Evolutionary conservation across 2,888 invertebrate species (phyloP), one percentile per base, ranked within the genome.

Genomic region (Drosophila fulvimacula): DNA sequence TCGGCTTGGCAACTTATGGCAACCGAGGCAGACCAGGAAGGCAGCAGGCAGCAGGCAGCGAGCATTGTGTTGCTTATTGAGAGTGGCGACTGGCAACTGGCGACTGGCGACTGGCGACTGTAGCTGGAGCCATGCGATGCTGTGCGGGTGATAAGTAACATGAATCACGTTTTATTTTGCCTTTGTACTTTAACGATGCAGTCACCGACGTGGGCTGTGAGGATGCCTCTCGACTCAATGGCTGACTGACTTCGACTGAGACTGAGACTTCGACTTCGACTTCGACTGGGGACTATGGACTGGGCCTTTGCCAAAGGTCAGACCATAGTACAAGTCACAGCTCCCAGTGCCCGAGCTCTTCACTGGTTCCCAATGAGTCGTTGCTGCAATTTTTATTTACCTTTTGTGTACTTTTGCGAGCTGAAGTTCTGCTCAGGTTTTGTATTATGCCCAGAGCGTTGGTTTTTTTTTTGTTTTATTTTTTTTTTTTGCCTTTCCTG

Each of bases 101-200:
- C n/a, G n/a, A n/a, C 53, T 61, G 34, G 30, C 34, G 17, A 30
- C 53, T 51, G 48, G 17, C 21, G 27, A 32, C 36, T 42, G 30
- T 42, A 27, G 61, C 53, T 36, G 56, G 66, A 52, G 62, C 69
- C 46, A 66, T 69, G 67, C 66, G 81, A 86, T 87, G 87, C 76
- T 82, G 87, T 88, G 90, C 87, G 87, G 87, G 87, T 88, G 87
- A 87, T 87, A 87, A 87, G 88, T 83, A 82, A 88, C 90, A 83
- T 88, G 87, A 83, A 85, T 90, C 87, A 87, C 90, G 87, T 87
- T 87, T 87, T 89, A 81, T 76, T 88, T 82, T 85, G 86, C 89
- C 86, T 78, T 81, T 79, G 89, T 87, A 87, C 89, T 88, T 84
- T 84, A 84, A 84, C 83, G 83, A 83, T 83, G 86, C 78, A 73